Conservation (phyloP, 2,888 invertebrate genomes). For the Sphaerophoria rueppellii region DNA sequence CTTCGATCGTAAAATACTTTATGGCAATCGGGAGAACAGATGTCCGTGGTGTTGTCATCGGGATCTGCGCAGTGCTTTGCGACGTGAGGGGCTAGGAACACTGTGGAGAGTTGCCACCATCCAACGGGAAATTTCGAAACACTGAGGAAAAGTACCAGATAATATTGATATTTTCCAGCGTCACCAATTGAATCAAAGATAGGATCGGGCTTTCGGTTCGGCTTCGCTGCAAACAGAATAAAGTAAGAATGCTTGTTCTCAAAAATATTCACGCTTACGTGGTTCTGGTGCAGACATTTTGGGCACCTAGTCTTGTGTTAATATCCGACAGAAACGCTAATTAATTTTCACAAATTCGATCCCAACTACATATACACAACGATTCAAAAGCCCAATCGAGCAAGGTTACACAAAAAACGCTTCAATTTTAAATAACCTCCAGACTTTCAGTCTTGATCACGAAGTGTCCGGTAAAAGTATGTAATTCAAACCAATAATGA, state of each 20-base stretch:
- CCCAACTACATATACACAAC: no score
- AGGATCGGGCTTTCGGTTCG: constrained; percentile 82
- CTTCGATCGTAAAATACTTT: constrained; percentile 85
- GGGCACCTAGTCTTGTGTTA: no score
- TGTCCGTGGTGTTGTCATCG: constrained; percentile 77
- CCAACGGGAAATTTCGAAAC: constrained; percentile 89
- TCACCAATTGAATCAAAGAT: constrained; percentile 87
- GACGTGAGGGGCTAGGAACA: constrained; percentile 87
- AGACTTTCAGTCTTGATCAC: no score
- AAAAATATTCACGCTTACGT: background rate
- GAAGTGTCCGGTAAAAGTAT: no score
- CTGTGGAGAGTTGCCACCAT: constrained; percentile 90
- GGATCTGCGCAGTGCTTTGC: constrained; percentile 83
- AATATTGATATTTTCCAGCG: constrained; percentile 89
- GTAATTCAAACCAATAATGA: background rate
- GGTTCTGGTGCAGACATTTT: no score
- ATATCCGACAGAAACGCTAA: no score
- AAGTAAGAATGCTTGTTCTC: background rate
- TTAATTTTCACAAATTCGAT: no score
- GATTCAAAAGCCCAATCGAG: no score
- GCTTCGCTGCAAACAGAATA: constrained; percentile 1
- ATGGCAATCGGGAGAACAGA: constrained; percentile 84
- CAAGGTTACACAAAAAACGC: no score
- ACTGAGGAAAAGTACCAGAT: constrained; percentile 86
- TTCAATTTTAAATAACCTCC: no score